Percentiles rank a stretch among this genome's conserved stretches.
These are phyloP conservation scores for Sebastes diploproa DNA, from an alignment of 2,797 vertebrate genomes.

Conservation along the genomic window DNA sequence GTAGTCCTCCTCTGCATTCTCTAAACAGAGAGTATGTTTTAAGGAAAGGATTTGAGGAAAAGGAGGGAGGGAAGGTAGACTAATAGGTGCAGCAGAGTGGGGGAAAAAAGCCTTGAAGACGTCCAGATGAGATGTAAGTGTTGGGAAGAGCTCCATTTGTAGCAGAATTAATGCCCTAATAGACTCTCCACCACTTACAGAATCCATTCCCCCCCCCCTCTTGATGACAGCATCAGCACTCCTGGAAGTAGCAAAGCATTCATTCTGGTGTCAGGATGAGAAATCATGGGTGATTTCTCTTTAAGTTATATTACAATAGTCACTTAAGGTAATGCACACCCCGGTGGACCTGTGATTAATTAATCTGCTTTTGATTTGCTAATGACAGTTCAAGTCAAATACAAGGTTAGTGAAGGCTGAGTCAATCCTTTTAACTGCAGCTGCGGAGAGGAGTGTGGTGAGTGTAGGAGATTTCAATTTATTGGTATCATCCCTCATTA, in stretches of 20 bases:
- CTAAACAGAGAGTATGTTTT: not conserved
- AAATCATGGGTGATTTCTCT: constrained; percentile 72
- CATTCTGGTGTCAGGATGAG: constrained; percentile 70
- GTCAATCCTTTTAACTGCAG: constrained; percentile 77
- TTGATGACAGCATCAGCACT: constrained; percentile 73
- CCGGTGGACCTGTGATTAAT: constrained; percentile 73
- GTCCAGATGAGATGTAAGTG: constrained; percentile 50
- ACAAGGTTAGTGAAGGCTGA: constrained; percentile 79
- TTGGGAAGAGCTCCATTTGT: constrained; percentile 61
- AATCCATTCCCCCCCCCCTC: constrained; percentile 54
- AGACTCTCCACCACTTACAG: constrained; percentile 74
- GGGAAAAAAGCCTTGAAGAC: constrained; percentile 6
- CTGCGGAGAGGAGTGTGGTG: constrained; percentile 38
- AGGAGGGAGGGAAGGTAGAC: not conserved
- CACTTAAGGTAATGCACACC: constrained; percentile 79
- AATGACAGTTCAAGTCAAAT: constrained; percentile 78
- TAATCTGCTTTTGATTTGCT: constrained; percentile 81
- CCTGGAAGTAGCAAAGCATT: constrained; percentile 68
- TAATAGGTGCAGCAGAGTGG: not conserved
- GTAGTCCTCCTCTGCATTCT: not conserved
- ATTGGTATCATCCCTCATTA: constrained; percentile 75
- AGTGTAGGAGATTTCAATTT: constrained; percentile 70
- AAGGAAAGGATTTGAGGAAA: not conserved
- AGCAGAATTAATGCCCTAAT: constrained; percentile 71
- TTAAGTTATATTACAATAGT: constrained; percentile 79